A percentile compares a stretch with the other conserved stretches of the same genome.
phyloP scores from a whole-genome alignment of 2,888 invertebrate genomes.

The Pristionchus maxplancki region DNA sequence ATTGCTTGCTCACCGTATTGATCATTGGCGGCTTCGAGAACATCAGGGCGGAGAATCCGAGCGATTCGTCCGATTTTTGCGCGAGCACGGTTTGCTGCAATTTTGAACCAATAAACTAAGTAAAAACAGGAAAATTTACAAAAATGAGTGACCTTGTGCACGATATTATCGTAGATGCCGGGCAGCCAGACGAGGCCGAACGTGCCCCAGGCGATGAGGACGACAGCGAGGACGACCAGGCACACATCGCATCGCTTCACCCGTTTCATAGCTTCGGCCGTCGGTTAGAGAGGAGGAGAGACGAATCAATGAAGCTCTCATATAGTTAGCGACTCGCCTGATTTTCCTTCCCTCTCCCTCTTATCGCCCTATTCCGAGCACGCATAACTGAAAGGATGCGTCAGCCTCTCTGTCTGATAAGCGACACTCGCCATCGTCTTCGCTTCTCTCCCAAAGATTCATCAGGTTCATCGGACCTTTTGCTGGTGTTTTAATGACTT shows the following conservation, averaged over 20 bases:
- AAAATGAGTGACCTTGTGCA: background rate
- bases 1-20: background rate
- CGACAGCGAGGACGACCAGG: background rate
- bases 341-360: background rate
- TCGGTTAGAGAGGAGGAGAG: background rate
- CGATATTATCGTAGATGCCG: background rate
- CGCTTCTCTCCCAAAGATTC: background rate
- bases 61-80: background rate
- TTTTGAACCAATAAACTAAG: background rate
- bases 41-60: background rate
- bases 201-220: background rate
- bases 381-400: constrained; percentile 28
- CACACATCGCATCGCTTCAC: background rate
- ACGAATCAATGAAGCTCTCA: background rate
- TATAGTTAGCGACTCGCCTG: constrained; percentile 40
- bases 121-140: background rate
- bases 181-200: constrained; percentile 18
- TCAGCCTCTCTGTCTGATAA: background rate
- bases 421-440: background rate
- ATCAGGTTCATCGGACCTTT: background rate
- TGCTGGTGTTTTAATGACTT: background rate
- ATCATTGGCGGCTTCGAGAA: constrained; percentile 37
- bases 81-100: background rate
- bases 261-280: background rate
- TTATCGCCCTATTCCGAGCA: constrained; percentile 27